Conservation (phyloP, 2,113 vertebrate genomes). For the Bujurquina vittata region DNA sequence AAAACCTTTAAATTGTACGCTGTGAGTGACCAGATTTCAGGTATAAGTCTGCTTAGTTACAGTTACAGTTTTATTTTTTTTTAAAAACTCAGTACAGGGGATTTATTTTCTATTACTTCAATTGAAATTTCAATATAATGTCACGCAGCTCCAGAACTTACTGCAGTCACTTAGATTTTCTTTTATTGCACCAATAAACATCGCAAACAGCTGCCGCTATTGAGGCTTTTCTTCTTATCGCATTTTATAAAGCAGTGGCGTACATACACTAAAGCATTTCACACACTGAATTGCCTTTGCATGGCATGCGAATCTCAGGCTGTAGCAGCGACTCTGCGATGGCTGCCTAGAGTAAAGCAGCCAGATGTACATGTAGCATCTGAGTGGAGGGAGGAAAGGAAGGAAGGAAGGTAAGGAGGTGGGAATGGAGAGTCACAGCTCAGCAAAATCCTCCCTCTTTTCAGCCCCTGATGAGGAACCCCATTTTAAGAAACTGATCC, state of each 20-base stretch:
- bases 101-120: slow-evolving; percentile 20
- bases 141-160: slow-evolving; percentile 17
- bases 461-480: slow-evolving; percentile 98
- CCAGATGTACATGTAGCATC: slow-evolving; percentile 45
- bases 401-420: slow-evolving; percentile 24
- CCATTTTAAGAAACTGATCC: slow-evolving; percentile 99
- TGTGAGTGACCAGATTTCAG: neutral
- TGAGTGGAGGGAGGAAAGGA: slow-evolving; percentile 16
- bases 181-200: slow-evolving; percentile 42
- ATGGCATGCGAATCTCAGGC: slow-evolving; percentile 52
- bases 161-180: slow-evolving; percentile 24
- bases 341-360: slow-evolving; percentile 30
- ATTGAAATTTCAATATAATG: slow-evolving; percentile 26
- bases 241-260: neutral
- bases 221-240: neutral
- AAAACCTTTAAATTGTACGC: neutral
- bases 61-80: neutral
- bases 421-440: slow-evolving; percentile 89
- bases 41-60: neutral
- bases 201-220: slow-evolving; percentile 4
- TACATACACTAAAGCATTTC: slow-evolving; percentile 19
- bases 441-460: slow-evolving; percentile 99
- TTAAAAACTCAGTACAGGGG: neutral
- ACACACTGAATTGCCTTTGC: slow-evolving; percentile 47
- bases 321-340: slow-evolving; percentile 24